Conservation (phyloP, 2,113 vertebrate genomes). For the Danio rerio region DNA sequence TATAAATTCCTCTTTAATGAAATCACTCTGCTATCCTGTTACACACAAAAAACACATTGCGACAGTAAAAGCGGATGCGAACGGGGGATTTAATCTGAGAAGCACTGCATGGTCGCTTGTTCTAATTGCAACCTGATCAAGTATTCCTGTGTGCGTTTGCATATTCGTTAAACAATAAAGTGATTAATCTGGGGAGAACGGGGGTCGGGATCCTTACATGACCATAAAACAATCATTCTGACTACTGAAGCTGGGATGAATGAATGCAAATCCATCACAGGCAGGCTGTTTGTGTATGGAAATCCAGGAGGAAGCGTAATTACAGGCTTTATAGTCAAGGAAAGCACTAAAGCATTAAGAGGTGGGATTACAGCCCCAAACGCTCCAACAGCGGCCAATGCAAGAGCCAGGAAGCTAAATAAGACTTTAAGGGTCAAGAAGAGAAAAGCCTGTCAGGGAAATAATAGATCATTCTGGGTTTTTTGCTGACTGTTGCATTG, state of each 20-base stretch:
- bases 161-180: conserved; percentile 33
- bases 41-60: too few relatives aligned
- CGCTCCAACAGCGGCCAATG: background rate
- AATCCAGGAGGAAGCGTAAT: conserved; percentile 41
- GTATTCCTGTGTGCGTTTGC: conserved; percentile 35
- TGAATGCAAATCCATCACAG: conserved; percentile 43
- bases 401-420: background rate
- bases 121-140: conserved; percentile 26
- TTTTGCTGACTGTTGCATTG: conserved; percentile 32
- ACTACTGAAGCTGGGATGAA: conserved; percentile 32
- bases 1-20: too few relatives aligned
- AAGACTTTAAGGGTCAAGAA: conserved; percentile 22
- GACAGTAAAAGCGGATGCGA: background rate
- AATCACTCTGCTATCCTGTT: too few relatives aligned
- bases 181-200: conserved; percentile 37
- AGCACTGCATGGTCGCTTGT: conserved; percentile 10
- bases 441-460: conserved; percentile 6
- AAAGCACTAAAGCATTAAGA: conserved; percentile 39
- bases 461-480: background rate
- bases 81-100: background rate
- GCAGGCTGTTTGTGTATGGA: conserved; percentile 41
- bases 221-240: conserved; percentile 44
- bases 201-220: conserved; percentile 41
- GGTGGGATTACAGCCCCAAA: conserved; percentile 17
- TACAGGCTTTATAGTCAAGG: conserved; percentile 30